Evolutionary conservation across 92 coral and sea anemone species (phyloP).

Genomic region (Chrysogorgia sp.): DNA sequence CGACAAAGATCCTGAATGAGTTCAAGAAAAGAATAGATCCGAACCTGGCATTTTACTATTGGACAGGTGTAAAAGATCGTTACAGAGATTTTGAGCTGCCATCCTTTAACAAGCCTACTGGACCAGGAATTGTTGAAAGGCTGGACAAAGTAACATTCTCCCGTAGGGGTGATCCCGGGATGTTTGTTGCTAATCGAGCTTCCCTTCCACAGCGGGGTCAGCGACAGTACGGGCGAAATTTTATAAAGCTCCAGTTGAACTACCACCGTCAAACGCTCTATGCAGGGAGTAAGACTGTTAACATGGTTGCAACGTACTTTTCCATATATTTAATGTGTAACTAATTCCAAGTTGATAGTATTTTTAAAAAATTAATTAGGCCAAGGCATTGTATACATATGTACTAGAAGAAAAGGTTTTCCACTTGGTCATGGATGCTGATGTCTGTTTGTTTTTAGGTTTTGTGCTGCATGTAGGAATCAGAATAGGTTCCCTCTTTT

Average conservation of each 20-base stretch:
- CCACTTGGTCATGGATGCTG: too few relatives aligned
- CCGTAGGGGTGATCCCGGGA: conserved; percentile 47
- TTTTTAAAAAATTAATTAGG: too few relatives aligned
- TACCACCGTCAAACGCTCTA: conserved; percentile 56
- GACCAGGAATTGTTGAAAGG: conserved; percentile 47
- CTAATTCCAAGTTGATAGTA: too few relatives aligned
- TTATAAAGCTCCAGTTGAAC: conserved; percentile 66
- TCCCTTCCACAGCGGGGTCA: conserved; percentile 56
- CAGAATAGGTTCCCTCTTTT: too few relatives aligned
- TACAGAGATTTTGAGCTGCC: conserved; percentile 68
- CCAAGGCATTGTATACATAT: too few relatives aligned
- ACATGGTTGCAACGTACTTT: too few relatives aligned
- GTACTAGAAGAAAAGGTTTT: too few relatives aligned
- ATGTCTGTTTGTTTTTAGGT: too few relatives aligned
- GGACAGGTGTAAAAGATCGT: conserved; percentile 65
- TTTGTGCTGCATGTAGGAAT: too few relatives aligned
- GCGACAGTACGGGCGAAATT: conserved; percentile 60
- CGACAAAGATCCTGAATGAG: conserved; percentile 73
- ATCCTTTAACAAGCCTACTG: conserved; percentile 64
- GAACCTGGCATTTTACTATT: conserved; percentile 56
- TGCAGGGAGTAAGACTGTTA: too few relatives aligned
- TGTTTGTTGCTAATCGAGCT: conserved; percentile 40
- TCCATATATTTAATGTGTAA: too few relatives aligned
- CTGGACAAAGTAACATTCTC: conserved; percentile 20
- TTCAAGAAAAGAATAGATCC: conserved; percentile 63